Evolutionary conservation across 2,113 vertebrate species (phyloP), one percentile per base, ranked within the genome.

Genomic region (Sminthopsis crassicaudata): DNA sequence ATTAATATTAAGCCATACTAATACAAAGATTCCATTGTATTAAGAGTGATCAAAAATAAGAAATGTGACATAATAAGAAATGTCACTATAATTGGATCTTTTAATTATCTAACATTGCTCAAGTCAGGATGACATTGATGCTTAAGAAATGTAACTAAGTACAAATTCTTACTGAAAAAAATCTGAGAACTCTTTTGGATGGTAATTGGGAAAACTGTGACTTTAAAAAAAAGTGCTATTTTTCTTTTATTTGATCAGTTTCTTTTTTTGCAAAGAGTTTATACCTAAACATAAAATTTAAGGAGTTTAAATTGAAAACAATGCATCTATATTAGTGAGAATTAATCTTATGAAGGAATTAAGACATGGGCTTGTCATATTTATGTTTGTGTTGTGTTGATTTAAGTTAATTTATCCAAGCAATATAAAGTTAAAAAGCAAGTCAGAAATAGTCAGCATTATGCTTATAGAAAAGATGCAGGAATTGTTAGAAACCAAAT

Each of bases 1-100:
- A 94, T 89, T 94, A 60, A 76, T 94, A 93, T 94, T 94, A 96
- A 97, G 97, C 97, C 97, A 97, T 96, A 97, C 54, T 24, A 93
- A 94, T 1, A 93, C 93, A 93, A 93, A 55, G 53, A 46, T 60
- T 95, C 89, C 91, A 94, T 0, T 53, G 12, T 51, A 67, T 93
- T 94, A 90, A 95, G 46, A 94, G 42, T 97, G 51, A 91, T 8
- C 91, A 8, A 42, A 84, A 84, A 42, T 84, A 84, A 84, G 67
- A 84, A 84, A 42, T 84, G 19, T 84, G 67, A 84, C 60, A 94
- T 88, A 48, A 48, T 48, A 11, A 51, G 50, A 51, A 51, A 51
- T 95, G 76, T 93, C 54, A 91, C 54, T 90, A 54, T 90, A 93
- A 46, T 94, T 55, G 93, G 93, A 50, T 26, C 60, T 22, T 89